A percentile compares a stretch with the other conserved stretches of the same genome.
These are phyloP conservation scores for Columba guinea DNA, from an alignment of 2,797 vertebrate species.

Conservation along the genomic window DNA sequence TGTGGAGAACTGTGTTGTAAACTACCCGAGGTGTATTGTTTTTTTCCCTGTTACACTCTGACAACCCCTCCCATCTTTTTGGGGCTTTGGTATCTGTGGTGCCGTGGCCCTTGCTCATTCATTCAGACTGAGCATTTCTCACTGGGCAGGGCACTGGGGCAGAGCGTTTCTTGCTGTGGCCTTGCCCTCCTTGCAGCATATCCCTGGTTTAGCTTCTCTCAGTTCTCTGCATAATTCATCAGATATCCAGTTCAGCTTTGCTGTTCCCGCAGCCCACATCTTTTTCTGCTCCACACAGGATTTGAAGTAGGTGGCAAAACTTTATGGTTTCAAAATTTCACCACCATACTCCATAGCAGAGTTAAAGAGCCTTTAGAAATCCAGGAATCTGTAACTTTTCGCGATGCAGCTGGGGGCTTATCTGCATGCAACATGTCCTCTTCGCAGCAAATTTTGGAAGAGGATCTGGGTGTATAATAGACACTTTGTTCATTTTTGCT, in stretches of 20 bases:
- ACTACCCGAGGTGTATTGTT: neutral
- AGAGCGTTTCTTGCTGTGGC: neutral
- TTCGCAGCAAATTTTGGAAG: neutral
- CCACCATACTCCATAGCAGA: neutral
- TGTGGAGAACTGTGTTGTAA: neutral
- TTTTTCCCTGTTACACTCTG: accelerated
- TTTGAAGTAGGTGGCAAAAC: neutral
- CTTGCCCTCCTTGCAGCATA: accelerated
- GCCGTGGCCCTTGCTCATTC: neutral
- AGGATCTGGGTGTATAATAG: neutral
- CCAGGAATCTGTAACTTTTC: neutral
- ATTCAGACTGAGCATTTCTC: neutral
- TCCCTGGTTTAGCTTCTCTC: neutral
- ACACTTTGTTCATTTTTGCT: neutral
- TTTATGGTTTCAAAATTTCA: neutral
- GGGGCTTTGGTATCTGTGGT: neutral
- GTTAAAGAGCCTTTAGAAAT: neutral
- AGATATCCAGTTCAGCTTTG: neutral
- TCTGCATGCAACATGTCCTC: neutral
- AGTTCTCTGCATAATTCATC: neutral
- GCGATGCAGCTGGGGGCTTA: neutral
- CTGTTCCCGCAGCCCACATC: neutral
- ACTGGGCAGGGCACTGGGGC: neutral
- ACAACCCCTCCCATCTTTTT: neutral
- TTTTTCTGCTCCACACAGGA: neutral